phyloP scores from a whole-genome alignment of 2,888 invertebrate genomes.

The Polyploca ridens region DNA sequence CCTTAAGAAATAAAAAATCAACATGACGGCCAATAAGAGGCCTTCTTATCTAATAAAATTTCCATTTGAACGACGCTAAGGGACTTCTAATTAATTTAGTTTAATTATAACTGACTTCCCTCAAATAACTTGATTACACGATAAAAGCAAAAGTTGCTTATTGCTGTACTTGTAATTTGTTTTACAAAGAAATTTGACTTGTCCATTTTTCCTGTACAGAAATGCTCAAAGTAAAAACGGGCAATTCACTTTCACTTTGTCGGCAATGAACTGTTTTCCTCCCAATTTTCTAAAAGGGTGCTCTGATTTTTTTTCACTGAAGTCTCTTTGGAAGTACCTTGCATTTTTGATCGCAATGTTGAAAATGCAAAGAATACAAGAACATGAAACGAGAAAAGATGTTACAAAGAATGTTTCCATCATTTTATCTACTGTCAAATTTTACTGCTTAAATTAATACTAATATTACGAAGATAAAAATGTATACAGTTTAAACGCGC shows the following conservation, averaged over 20 bases:
- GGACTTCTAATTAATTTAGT: conserved; percentile 35
- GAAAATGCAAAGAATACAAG: no score
- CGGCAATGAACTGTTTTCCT: background rate
- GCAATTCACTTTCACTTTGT: background rate
- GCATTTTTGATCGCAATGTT: no score
- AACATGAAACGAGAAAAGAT: no score
- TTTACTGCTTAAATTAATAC: no score
- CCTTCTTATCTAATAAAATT: conserved; percentile 15
- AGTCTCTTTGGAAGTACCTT: no score
- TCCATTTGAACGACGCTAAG: conserved; percentile 30
- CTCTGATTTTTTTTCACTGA: no score
- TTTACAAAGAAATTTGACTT: conserved; percentile 17
- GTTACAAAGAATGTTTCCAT: no score
- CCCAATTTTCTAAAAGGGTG: background rate
- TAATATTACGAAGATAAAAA: no score
- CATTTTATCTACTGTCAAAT: no score
- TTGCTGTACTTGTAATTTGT: background rate
- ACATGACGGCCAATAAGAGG: background rate
- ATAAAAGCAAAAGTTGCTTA: conserved; percentile 14
- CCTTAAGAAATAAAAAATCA: background rate
- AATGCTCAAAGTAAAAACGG: background rate
- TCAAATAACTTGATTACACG: conserved; percentile 37
- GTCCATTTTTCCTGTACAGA: conserved; percentile 11
- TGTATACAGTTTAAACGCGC: no score
- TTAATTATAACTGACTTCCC: conserved; percentile 39